Evolutionary conservation across 2,888 invertebrate species (phyloP), one percentile per base, ranked within the genome.

Genomic region (Hirtodrosophila alboralis): DNA sequence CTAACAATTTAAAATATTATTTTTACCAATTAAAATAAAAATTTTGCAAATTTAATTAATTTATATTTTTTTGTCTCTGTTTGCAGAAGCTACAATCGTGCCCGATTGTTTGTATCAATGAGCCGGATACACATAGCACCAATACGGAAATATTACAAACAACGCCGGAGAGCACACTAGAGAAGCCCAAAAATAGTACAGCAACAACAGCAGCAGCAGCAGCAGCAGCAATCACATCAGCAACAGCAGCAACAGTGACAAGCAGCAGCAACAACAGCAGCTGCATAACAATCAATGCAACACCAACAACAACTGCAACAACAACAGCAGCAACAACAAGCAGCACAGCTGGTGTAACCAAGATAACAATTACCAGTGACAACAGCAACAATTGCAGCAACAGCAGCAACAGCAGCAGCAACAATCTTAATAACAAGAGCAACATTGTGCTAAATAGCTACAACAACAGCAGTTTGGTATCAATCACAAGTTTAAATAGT

Each of bases 11-110:
- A n/a, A n/a, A n/a, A n/a, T n/a, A n/a, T n/a, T n/a, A n/a, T n/a
- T n/a, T n/a, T n/a, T n/a, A n/a, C n/a, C n/a, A n/a, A n/a, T n/a
- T n/a, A n/a, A n/a, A n/a, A n/a, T n/a, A n/a, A n/a, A n/a, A n/a
- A n/a, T n/a, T n/a, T n/a, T n/a, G n/a, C n/a, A n/a, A n/a, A n/a
- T n/a, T n/a, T n/a, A 30, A 21, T 30, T 18, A 4, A 4, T 6
- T 23, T 8, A 1, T 10, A 27, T 36, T 18, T 23, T 8, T 9
- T 5, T 52, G 27, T 14, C 3, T 9, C 12, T 28, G 37, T 40
- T 91, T 91, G 14, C 92, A 95, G 95, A 94, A 94, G 81, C 91
- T 95, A 57, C 94, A 94, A 86, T 93, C 93, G 92, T 94, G 94
- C 92, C 93, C 94, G 76, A 90, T 90, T 52, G 88, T 86, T 63